Evolutionary conservation across 1,140 invertebrate genomes (phyloP).

Genomic region (Gryllus bimaculatus): DNA sequence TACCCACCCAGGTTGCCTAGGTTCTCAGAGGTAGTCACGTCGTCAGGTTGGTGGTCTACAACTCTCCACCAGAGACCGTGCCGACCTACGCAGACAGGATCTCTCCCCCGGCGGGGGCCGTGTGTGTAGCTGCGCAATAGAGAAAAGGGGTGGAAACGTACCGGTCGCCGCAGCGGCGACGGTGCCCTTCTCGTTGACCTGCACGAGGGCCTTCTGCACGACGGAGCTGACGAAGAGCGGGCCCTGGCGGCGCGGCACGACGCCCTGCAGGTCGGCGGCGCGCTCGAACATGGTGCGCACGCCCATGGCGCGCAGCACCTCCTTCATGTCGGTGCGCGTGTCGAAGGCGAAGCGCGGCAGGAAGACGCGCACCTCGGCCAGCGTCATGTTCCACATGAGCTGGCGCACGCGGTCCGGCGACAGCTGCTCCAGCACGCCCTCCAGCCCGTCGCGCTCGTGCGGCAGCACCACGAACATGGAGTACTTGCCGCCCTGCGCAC

Average conservation of each 20-base stretch:
- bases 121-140: no score
- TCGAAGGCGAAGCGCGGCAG: constrained; percentile 73
- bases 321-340: constrained; percentile 49
- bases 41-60: no score
- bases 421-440: constrained; percentile 45
- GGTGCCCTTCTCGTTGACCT: constrained; percentile 75
- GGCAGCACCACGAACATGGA: constrained; percentile 65
- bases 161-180: constrained; percentile 66
- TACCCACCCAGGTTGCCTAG: no score
- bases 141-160: constrained; percentile 26
- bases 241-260: constrained; percentile 40
- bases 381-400: constrained; percentile 47
- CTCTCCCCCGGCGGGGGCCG: no score
- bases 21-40: no score
- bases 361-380: constrained; percentile 47
- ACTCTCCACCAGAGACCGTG: no score
- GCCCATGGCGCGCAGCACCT: constrained; percentile 42
- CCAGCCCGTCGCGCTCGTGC: constrained; percentile 46
- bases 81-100: no score
- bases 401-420: constrained; percentile 42
- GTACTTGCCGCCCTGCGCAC: constrained; percentile 51
- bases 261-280: constrained; percentile 47
- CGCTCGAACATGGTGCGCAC: constrained; percentile 58
- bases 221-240: constrained; percentile 56
- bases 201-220: constrained; percentile 71